A percentile compares a stretch with the other conserved stretches of the same genome.
Conservation (phyloP, 2,797 vertebrate species). For the Argyrosomus regius region DNA sequence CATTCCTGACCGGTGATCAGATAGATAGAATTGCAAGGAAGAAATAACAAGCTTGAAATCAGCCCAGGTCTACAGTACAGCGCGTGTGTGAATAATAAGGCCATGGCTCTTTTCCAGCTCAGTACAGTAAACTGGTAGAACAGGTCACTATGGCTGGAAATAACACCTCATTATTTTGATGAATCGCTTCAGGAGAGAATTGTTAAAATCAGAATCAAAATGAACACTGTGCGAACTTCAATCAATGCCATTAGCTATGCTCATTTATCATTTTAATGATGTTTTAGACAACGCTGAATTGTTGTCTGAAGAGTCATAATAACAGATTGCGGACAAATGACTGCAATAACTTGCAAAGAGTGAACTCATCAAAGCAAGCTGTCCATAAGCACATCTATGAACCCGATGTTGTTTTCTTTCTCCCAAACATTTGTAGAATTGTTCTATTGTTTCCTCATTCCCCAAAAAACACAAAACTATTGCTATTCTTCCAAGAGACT, state of each 20-base stretch:
- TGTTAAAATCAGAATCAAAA: not conserved
- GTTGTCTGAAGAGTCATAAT: not conserved
- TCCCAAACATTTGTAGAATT: not conserved
- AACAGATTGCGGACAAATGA: not conserved
- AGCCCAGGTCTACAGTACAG: not conserved
- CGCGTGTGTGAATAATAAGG: not conserved
- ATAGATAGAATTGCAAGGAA: slow-evolving; percentile 1
- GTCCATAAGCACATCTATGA: not conserved
- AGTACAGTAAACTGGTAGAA: not conserved
- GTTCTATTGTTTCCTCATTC: not conserved
- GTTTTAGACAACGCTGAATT: not conserved
- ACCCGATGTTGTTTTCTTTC: not conserved
- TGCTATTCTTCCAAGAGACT: not conserved
- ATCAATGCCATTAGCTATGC: not conserved
- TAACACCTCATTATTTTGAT: not conserved
- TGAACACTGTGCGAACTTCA: not conserved
- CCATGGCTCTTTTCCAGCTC: slow-evolving; percentile 6
- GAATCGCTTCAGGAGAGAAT: not conserved
- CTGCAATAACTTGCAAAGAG: not conserved
- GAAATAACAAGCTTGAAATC: not conserved
- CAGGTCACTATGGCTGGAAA: not conserved
- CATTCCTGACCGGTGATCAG: slow-evolving; percentile 51
- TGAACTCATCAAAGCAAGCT: not conserved
- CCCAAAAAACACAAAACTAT: not conserved
- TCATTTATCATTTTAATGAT: not conserved